These are phyloP conservation scores for Nebria brevicollis DNA, from an alignment of 2,888 invertebrate species.

Conservation along the genomic window DNA sequence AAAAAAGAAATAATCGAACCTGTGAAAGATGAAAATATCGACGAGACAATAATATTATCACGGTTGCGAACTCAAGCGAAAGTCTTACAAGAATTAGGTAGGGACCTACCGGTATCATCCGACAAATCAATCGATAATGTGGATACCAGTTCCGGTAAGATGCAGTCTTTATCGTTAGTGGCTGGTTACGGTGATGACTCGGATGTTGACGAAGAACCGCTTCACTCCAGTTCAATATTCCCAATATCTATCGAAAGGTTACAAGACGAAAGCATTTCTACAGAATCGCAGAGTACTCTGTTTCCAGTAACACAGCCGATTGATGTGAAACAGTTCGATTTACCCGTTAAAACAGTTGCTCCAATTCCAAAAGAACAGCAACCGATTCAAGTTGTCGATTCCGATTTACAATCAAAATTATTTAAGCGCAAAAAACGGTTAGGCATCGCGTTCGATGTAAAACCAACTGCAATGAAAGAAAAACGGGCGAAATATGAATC, in stretches of 20 bases:
- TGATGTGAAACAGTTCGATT: conserved; percentile 57
- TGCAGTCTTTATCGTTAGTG: conserved; percentile 57
- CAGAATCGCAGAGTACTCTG: conserved; percentile 60
- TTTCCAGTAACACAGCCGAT: conserved; percentile 64
- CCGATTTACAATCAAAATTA: conserved; percentile 61
- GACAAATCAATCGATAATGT: conserved; percentile 53
- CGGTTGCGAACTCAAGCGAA: conserved; percentile 62
- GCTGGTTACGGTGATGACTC: conserved; percentile 69
- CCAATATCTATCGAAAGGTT: conserved; percentile 18
- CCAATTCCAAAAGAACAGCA: conserved; percentile 44
- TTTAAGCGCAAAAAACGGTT: conserved; percentile 68
- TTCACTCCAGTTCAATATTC: conserved; percentile 36
- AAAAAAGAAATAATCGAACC: conserved; percentile 44
- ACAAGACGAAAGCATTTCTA: neutral
- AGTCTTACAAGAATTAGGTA: conserved; percentile 61
- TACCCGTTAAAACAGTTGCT: conserved; percentile 39
- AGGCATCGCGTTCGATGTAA: conserved; percentile 64
- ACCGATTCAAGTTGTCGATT: conserved; percentile 39
- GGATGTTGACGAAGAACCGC: conserved; percentile 57
- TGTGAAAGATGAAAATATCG: conserved; percentile 53
- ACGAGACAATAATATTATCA: conserved; percentile 61
- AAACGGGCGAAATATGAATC: conserved; percentile 47
- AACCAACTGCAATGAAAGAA: conserved; percentile 51
- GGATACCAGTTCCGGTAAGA: conserved; percentile 40
- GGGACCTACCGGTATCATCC: conserved; percentile 59